Base-by-base conservation (phyloP, 2,797 vertebrate genomes). In the Coilia nasus region DNA sequence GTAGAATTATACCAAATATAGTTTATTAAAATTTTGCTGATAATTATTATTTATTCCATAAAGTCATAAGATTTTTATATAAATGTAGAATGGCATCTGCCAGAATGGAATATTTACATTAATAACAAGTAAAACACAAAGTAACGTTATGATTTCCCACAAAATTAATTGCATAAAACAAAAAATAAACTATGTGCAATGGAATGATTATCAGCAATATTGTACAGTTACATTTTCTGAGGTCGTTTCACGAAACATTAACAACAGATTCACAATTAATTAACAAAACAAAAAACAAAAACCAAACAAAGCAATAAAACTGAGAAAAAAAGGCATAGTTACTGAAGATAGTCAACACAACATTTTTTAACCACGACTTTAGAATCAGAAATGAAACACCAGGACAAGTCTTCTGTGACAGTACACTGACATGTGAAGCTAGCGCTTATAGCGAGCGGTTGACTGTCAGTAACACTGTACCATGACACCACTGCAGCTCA, bases 1-100 rank as follows among this genome's bases (percentile, higher is more conserved):
- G 98, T 97, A 97, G 95, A 98, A 97, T 95, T 97, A 96, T 98
- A 98, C 98, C 97, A 99, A 99, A 99, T 99, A 99, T 99, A 99
- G 94, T 97, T 95, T 97, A 96, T 98, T 97, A 98, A 98, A 99
- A 98, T 96, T 97, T 96, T 97, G 95, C 96, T 95, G 97, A 93
- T 97, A 95, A 94, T 95, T 98, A 95, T 97, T 92, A 93, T 94
- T 95, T 92, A 94, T 93, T 94, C 91, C 93, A 93, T 96, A 96
- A 96, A 92, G 94, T 96, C 94, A 92, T 92, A 92, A 82, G 92
- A 95, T 96, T 97, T 96, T 94, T 96, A 97, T 96, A 99, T 97
- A 99, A 96, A 97, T 96, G 96, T 93, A 94, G 93, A 92, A 88
- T 93, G 93, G 94, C 93, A 92, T 92, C 85, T 88, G 91, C 94